Base-by-base conservation (phyloP, 2,797 vertebrate genomes). In the Poeciliopsis paucimaculata region DNA sequence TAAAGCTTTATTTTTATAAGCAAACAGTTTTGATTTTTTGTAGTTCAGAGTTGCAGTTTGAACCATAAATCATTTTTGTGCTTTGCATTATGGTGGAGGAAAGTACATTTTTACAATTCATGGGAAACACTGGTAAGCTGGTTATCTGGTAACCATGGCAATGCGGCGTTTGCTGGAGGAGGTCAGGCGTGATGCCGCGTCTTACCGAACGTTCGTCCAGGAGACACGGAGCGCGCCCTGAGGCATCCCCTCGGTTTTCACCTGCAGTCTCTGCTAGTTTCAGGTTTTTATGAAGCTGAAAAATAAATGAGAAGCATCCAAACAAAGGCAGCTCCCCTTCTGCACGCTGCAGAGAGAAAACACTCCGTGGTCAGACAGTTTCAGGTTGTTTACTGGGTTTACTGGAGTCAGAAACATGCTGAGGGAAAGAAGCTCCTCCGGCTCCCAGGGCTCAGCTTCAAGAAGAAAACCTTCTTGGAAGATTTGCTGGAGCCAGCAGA, bases 61-160 rank as follows among this genome's bases (percentile, higher is more conserved):
- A 74, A 41, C 49, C 16, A n/a, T 55, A 26, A 73, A 10, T 7
- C 10, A 41, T 53, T 47, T 2, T 36, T 20, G 3, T 28, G 31
- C 18, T 23, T 62, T 62, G 26, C 43, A 31, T 13, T n/a, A 46
- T 3, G 2, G n/a, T 62, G 11, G 28, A 26, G 55, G 62, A 76
- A 64, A 75, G 36, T 43, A 46, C 68, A 41, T 55, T 41, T 77
- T 77, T 76, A 57, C 16, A 39, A 26, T 72, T 84, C 36, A 74
- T 23, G 55, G 75, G 36, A 78, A 72, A 18, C 34, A n/a, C 20
- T 26, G 1, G 1, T 41, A 51, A 81, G 71, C 77, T 16, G 55
- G 31, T 51, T 78, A 41, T 77, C 70, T 82, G 36, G 84, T 80
- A 84, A 51, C 82, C 87, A 82, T 83, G 80, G 86, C 74, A 90